phyloP scores from a whole-genome alignment of 2,888 invertebrate species.

The Magallana nippona region DNA sequence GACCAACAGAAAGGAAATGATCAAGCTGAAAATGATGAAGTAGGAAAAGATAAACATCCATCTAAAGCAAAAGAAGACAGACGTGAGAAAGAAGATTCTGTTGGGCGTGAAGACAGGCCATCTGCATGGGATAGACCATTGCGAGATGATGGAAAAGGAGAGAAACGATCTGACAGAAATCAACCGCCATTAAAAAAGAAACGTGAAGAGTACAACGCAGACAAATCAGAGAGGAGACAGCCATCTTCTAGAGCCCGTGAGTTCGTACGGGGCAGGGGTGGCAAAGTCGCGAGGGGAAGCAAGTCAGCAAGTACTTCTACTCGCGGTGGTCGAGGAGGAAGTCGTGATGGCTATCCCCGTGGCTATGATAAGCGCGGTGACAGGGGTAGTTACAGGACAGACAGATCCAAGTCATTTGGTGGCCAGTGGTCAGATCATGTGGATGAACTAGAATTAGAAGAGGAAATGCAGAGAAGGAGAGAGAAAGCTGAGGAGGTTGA shows the following conservation, averaged over 20 bases:
- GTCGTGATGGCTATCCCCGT: constrained; percentile 50
- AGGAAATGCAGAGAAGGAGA: constrained; percentile 60
- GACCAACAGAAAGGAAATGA: constrained; percentile 48
- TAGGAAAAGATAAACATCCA: constrained; percentile 51
- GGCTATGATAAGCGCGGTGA: constrained; percentile 53
- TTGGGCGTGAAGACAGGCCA: constrained; percentile 34
- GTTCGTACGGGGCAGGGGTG: constrained; percentile 76
- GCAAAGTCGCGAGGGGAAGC: constrained; percentile 70
- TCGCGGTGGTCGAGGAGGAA: constrained; percentile 66
- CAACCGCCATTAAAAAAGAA: constrained; percentile 73
- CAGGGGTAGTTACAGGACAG: constrained; percentile 46
- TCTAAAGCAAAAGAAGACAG: constrained; percentile 33
- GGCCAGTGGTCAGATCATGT: constrained; percentile 46
- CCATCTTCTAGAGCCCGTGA: constrained; percentile 56
- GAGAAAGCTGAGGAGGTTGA: constrained; percentile 72
- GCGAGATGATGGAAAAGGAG: constrained; percentile 49
- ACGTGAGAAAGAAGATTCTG: constrained; percentile 41
- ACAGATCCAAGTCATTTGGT: constrained; percentile 53
- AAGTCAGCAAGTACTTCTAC: constrained; percentile 58
- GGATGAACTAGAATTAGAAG: constrained; percentile 57
- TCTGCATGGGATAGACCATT: constrained; percentile 39
- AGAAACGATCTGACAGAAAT: constrained; percentile 55
- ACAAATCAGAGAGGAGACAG: constrained; percentile 47
- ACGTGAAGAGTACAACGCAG: constrained; percentile 65
- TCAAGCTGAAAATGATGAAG: constrained; percentile 49